These are phyloP conservation scores for Brachionus rotundiformis DNA, from an alignment of 1,140 invertebrate genomes.

Conservation along the genomic window DNA sequence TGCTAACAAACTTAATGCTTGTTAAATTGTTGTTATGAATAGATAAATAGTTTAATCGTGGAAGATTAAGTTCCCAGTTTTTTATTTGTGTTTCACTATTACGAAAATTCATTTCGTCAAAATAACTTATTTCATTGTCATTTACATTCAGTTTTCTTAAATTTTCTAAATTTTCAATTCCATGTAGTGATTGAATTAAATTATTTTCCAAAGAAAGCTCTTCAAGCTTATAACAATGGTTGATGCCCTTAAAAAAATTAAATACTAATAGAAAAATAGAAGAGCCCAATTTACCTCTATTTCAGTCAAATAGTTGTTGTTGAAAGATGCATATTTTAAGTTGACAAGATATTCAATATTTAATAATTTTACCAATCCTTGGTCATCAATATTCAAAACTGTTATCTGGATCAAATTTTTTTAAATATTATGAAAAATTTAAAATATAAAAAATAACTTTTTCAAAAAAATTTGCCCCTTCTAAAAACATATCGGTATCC, in stretches of 20 bases:
- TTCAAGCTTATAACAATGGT: conserved; percentile 58
- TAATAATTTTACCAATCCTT: neutral
- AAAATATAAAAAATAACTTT: neutral
- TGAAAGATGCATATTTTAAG: conserved; percentile 62
- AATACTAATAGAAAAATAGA: neutral
- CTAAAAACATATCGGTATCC: neutral
- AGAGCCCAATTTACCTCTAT: conserved; percentile 57
- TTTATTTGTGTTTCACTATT: neutral
- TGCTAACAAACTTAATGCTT: conserved; percentile 54
- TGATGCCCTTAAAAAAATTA: conserved; percentile 58
- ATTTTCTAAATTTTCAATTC: conserved; percentile 76
- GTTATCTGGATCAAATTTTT: conserved; percentile 4
- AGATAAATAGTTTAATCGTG: conserved; percentile 59
- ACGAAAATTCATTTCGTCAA: conserved; percentile 63
- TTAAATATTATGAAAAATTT: neutral
- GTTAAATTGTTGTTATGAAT: conserved; percentile 58
- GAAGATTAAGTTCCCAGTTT: conserved; percentile 50
- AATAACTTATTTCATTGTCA: conserved; percentile 74
- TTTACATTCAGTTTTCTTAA: conserved; percentile 84
- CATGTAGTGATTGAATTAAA: conserved; percentile 78
- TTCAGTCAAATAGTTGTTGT: conserved; percentile 62
- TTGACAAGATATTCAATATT: conserved; percentile 54
- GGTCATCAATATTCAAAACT: conserved; percentile 18
- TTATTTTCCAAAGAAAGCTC: conserved; percentile 84
- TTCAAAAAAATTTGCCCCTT: conserved; percentile 13